Conservation (phyloP, 1,140 invertebrate species). For the Drosophila bocki region DNA sequence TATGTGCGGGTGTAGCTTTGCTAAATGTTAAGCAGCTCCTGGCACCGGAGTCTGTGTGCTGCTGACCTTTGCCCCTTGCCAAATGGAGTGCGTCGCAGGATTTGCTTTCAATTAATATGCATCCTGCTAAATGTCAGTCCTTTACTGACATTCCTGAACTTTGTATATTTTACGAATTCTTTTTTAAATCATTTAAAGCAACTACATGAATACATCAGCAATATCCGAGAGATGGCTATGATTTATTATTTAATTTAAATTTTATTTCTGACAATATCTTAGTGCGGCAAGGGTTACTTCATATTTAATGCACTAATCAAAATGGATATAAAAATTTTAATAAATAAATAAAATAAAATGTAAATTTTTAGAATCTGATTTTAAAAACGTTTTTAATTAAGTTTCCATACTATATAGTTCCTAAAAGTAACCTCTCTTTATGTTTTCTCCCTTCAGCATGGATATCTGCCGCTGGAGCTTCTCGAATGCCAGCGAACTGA, state of each 20-base stretch:
- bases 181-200: neutral
- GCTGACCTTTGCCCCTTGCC: constrained; percentile 37
- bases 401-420: too few species aligned
- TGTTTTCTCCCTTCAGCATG: constrained; percentile 62
- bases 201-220: too few species aligned
- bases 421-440: neutral
- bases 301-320: too few species aligned
- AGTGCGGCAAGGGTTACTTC: too few species aligned
- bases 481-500: constrained; percentile 79
- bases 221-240: too few species aligned
- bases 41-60: constrained; percentile 32
- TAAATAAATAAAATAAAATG: too few species aligned
- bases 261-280: too few species aligned
- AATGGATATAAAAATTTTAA: too few species aligned
- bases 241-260: too few species aligned
- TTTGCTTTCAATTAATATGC: constrained; percentile 25
- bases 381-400: too few species aligned
- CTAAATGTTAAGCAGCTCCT: constrained; percentile 36
- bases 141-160: neutral
- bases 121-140: constrained; percentile 34
- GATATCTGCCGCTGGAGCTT: constrained; percentile 84
- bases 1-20: constrained; percentile 50
- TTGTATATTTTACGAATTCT: neutral
- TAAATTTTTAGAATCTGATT: too few species aligned
- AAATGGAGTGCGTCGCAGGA: constrained; percentile 10